Evolutionary conservation across 2,113 vertebrate genomes (phyloP).

Genomic region (Dascyllus trimaculatus): DNA sequence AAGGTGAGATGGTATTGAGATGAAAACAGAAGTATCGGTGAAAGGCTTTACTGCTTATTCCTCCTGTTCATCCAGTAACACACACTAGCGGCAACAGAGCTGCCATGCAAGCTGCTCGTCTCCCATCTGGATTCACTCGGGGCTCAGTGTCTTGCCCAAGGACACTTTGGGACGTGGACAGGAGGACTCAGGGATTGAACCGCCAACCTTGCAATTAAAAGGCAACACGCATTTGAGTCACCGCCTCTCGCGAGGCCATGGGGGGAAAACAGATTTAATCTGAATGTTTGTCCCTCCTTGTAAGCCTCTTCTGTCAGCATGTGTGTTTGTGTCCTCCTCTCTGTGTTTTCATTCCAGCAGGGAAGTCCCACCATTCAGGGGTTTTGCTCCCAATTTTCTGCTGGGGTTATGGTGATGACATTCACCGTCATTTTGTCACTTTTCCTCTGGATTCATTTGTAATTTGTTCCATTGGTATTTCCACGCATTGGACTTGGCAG

Average conservation of each 20-base stretch:
- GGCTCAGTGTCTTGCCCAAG: too few species aligned
- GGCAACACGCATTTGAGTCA: too few species aligned
- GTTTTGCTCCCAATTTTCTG: slow-evolving; percentile 17
- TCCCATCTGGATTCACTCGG: too few species aligned
- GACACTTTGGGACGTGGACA: too few species aligned
- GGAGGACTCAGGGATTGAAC: too few species aligned
- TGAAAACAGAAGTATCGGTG: not conserved
- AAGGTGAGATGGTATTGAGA: not conserved
- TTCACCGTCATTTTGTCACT: slow-evolving; percentile 60
- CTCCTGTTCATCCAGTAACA: too few species aligned
- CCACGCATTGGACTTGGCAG: slow-evolving; percentile 70
- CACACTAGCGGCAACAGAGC: too few species aligned
- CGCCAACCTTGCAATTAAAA: too few species aligned
- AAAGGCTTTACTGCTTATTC: too few species aligned
- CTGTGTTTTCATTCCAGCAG: not conserved
- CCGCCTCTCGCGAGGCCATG: too few species aligned
- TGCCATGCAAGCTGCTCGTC: too few species aligned
- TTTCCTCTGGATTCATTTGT: slow-evolving; percentile 57
- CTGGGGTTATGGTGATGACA: slow-evolving; percentile 37
- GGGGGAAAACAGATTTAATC: not conserved
- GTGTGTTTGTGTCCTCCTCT: not conserved
- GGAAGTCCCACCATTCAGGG: slow-evolving; percentile 6
- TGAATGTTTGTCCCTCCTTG: not conserved
- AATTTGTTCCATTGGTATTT: slow-evolving; percentile 60
- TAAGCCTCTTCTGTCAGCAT: not conserved